Evolutionary conservation across 1,140 invertebrate genomes (phyloP).

Genomic region (Triops cancriformis): DNA sequence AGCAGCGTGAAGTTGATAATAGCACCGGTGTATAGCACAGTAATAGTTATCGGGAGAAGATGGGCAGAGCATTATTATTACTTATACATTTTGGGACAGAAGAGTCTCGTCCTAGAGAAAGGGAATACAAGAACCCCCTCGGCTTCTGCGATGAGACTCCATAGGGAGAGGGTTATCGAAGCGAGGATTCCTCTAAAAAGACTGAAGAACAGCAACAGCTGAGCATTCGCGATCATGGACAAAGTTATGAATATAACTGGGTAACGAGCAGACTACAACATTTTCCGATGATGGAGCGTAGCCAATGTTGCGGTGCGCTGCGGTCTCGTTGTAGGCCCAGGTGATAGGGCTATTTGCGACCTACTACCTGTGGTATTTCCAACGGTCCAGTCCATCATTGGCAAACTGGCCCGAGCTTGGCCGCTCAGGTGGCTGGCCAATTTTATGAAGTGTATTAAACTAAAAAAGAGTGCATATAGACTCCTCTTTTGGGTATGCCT

Average conservation of each 20-base stretch:
- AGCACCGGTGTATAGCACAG: background rate
- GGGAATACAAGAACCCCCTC: background rate
- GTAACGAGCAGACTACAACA: background rate
- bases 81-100: constrained; percentile 3
- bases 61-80: constrained; percentile 3
- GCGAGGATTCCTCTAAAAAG: background rate
- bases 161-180: constrained; percentile 13
- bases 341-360: background rate
- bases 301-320: background rate
- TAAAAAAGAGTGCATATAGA: background rate
- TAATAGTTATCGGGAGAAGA: constrained; percentile 10
- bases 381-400: background rate
- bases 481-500: background rate
- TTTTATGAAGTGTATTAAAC: constrained; percentile 14
- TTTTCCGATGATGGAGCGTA: background rate
- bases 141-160: constrained; percentile 8
- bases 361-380: background rate
- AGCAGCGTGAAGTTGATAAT: constrained; percentile 5
- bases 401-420: background rate
- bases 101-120: background rate
- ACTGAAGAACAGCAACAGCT: background rate
- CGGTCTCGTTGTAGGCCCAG: background rate
- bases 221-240: background rate
- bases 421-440: background rate
- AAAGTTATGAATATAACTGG: background rate